Evolutionary conservation across 2,113 vertebrate genomes (phyloP), one percentile per base, ranked within the genome.

Genomic region (Chamaetylas fuelleborni): DNA sequence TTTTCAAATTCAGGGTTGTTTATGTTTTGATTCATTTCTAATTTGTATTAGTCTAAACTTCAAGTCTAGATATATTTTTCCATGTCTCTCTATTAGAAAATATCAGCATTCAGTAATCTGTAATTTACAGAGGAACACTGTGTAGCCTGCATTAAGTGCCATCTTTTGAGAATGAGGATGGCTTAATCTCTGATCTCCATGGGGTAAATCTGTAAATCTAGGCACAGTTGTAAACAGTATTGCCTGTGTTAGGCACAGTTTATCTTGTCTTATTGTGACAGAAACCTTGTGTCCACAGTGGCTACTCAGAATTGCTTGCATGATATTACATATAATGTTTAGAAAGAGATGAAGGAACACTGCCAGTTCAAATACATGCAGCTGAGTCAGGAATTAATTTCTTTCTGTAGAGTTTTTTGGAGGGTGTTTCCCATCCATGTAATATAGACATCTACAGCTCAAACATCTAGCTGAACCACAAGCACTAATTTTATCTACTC

Each of bases 401-500:
- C 38, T 56, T 3, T 43, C 18, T 14, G 1, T 14, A 61, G 20
- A 2, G 4, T 4, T 40, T 57, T 66, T 33, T 0, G 1, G 8
- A 12, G 14, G 6, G 10, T 60, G 18, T 62, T 86, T 43, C 9
- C 33, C 20, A 58, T 64, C 6, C 33, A 7, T 65, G 14, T 33
- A 8, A 60, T 56, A 23, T 9, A 45, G 23, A 50, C 57, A 51
- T 24, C 34, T 54, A 11, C 6, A 81, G 10, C 4, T 72, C 53
- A 72, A 64, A 67, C 29, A 81, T 14, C 13, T 31, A 65, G 47
- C 8, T n/a, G 23, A 61, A 81, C 4, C 5, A 33, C 10, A 56
- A 25, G 11, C 23, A 25, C 8, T 64, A 36, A 47, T 62, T 76
- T 76, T 53, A 64, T 8, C 24, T 77, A 34, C 12, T 70, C 23